A percentile compares a stretch with the other conserved stretches of the same genome.
Conservation (phyloP, 2,797 vertebrate genomes). For the Gallinago stenura region DNA sequence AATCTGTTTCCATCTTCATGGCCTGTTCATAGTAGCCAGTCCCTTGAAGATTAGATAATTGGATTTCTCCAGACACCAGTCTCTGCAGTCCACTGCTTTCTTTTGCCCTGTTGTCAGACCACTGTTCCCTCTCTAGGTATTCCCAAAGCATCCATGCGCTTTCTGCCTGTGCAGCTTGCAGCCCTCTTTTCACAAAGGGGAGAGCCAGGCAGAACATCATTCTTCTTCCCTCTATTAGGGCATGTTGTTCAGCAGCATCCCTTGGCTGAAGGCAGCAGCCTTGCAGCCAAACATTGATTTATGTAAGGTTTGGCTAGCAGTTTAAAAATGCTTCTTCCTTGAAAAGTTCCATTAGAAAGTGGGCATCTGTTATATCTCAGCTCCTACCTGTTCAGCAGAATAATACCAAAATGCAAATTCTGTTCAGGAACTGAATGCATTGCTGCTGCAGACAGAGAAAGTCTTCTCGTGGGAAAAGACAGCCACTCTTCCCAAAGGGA, state of each 20-base stretch:
- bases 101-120: not conserved
- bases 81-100: not conserved
- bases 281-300: not conserved
- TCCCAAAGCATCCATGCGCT: not conserved
- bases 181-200: not conserved
- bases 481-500: not conserved
- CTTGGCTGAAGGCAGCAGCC: not conserved
- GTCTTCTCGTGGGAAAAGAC: not conserved
- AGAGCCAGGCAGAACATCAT: not conserved
- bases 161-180: not conserved
- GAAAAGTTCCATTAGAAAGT: not conserved
- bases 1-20: not conserved
- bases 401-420: not conserved
- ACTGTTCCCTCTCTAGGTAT: not conserved
- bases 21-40: not conserved
- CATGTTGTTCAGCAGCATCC: not conserved
- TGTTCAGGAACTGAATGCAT: not conserved
- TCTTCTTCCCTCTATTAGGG: not conserved
- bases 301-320: not conserved
- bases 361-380: not conserved
- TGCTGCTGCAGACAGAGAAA: not conserved
- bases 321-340: not conserved
- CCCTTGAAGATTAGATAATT: not conserved
- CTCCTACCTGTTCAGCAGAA: not conserved
- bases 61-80: not conserved